These are phyloP conservation scores for Leptopterna dolabrata DNA, from an alignment of 2,888 invertebrate genomes.

Conservation along the genomic window DNA sequence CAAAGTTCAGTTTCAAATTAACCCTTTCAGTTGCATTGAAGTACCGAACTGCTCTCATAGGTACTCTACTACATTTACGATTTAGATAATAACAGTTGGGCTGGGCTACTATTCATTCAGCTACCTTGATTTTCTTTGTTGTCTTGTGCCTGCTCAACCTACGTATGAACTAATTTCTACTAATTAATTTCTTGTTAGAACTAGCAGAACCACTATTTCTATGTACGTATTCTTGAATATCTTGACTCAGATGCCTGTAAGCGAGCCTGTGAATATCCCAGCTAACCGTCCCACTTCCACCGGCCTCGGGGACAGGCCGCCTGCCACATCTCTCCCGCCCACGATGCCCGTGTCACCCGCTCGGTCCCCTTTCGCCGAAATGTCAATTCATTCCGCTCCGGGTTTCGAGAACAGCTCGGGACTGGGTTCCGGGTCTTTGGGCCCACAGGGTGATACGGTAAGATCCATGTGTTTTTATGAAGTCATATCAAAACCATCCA, in stretches of 20 bases:
- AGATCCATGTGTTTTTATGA: conserved; percentile 37
- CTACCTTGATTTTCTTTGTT: too few species aligned
- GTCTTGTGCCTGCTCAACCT: too few species aligned
- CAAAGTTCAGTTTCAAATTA: too few species aligned
- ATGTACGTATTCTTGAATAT: too few species aligned
- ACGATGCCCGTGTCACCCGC: conserved; percentile 55
- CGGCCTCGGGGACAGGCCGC: conserved; percentile 36
- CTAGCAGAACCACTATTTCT: too few species aligned
- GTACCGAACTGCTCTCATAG: too few species aligned
- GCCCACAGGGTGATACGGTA: conserved; percentile 60
- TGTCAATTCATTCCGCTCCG: conserved; percentile 61
- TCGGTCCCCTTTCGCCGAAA: conserved; percentile 59
- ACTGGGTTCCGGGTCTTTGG: conserved; percentile 59
- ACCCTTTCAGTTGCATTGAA: too few species aligned
- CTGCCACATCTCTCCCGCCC: conserved; percentile 60
- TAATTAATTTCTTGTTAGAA: not conserved
- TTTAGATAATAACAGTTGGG: too few species aligned
- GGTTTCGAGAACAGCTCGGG: conserved; percentile 60
- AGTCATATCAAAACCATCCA: too few species aligned
- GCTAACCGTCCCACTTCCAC: conserved; percentile 74
- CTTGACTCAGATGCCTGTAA: conserved; percentile 56
- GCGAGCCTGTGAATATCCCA: conserved; percentile 72
- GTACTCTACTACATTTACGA: too few species aligned
- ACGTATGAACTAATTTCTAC: not conserved
- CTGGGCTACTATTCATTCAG: too few species aligned